These are phyloP conservation scores for Promerops cafer DNA, from an alignment of 2,113 vertebrate genomes.

Conservation along the genomic window DNA sequence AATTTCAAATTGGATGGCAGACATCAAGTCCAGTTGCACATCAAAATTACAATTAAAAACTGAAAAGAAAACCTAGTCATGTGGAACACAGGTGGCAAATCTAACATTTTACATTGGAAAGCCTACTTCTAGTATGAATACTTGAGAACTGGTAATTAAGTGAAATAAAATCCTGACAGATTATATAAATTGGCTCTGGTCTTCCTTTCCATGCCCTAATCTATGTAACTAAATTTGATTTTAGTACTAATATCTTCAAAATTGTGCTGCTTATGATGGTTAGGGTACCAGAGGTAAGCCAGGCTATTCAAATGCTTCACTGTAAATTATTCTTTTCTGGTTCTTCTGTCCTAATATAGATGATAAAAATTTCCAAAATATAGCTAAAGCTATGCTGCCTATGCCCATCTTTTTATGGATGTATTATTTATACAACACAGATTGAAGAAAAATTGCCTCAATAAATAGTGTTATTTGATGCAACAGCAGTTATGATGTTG, in stretches of 20 bases:
- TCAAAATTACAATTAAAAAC: background rate
- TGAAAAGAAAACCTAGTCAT: background rate
- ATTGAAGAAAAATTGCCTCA: slow-evolving; percentile 25
- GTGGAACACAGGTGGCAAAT: background rate
- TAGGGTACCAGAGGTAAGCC: background rate
- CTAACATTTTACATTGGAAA: background rate
- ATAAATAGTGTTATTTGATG: slow-evolving; percentile 42
- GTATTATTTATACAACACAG: slow-evolving; percentile 10
- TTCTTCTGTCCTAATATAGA: background rate
- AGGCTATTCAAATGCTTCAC: background rate
- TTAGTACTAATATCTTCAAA: background rate
- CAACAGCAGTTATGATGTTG: background rate
- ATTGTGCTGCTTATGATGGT: background rate
- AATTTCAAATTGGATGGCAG: background rate
- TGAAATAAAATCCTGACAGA: background rate
- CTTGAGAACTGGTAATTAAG: background rate
- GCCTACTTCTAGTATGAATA: background rate
- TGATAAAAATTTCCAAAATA: slow-evolving; percentile 8
- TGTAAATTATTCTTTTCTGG: background rate
- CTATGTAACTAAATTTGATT: background rate
- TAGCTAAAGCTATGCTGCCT: background rate
- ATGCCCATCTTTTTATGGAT: background rate
- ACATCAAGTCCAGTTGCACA: background rate
- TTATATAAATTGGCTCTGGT: background rate
- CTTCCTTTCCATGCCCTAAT: background rate